Percentiles rank a stretch among this genome's conserved stretches.
phyloP scores from a whole-genome alignment of 2,888 invertebrate species.

The Acholoe squamosa region DNA sequence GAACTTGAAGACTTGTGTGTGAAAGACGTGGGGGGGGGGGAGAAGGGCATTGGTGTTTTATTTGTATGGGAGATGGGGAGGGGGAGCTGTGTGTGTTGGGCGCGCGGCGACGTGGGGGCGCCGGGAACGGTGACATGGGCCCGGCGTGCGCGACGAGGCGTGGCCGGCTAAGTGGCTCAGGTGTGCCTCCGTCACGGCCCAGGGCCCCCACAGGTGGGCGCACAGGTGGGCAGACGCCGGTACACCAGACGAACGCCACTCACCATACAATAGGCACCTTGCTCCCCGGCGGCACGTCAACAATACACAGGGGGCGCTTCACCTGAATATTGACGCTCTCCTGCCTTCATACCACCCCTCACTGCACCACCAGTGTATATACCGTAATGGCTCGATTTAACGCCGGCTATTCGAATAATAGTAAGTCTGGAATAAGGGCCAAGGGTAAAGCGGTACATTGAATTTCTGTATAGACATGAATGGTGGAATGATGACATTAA shows the following conservation, averaged over 20 bases:
- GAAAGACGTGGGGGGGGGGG: neutral
- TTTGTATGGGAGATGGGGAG: neutral
- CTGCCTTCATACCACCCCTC: neutral
- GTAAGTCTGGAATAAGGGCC: too few species aligned
- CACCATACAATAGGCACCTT: neutral
- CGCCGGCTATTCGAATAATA: too few species aligned
- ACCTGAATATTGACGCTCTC: neutral
- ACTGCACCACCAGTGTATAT: neutral
- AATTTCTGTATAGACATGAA: too few species aligned
- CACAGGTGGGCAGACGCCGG: conserved; percentile 52
- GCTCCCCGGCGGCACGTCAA: conserved; percentile 51
- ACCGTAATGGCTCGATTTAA: neutral
- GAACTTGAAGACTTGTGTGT: neutral
- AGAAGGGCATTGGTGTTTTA: neutral
- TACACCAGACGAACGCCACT: conserved; percentile 34
- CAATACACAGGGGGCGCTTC: neutral
- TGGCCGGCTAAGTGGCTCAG: conserved; percentile 40
- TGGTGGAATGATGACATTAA: too few species aligned
- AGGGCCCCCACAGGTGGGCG: conserved; percentile 37
- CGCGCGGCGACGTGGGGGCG: neutral
- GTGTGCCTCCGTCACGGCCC: conserved; percentile 37
- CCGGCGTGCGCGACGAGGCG: conserved; percentile 17
- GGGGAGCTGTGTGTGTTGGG: neutral
- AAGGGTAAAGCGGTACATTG: too few species aligned
- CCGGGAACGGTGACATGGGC: neutral